Base-by-base conservation (phyloP, 2,797 vertebrate genomes). In the Danio albolineatus region DNA sequence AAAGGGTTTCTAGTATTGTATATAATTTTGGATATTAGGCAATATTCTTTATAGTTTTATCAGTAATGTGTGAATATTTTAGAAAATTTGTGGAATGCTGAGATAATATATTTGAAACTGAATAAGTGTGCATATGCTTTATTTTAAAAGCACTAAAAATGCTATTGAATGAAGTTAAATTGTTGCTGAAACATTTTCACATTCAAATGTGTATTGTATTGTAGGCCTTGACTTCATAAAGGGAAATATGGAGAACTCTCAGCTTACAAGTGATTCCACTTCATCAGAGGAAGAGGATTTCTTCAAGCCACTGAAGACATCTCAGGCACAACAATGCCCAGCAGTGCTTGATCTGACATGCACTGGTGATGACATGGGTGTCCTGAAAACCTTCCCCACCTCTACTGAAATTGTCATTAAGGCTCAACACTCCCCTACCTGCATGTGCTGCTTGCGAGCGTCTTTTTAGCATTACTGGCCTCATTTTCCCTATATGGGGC, bases 211-310 rank as follows among this genome's bases (percentile, higher is more conserved):
- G 64, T 67, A 36, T 19, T 46, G 41, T 46, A 48, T 66, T 48
- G 41, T 48, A 48, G 19, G 64, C 7, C 43, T 67, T 14, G 44
- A 67, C 65, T 67, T 49, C 65, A 49, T 67, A 48, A 48, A 46
- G n/a, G 17, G n/a, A 43, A 21, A 46, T 21, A 44, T 66, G 61
- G 39, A 64, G 38, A 43, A 12, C 39, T 64, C 38, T 8, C 61
- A 21, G 41, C 41, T 19, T 21, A 28, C 17, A 21, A 56, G 56
- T 36, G 21, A 59, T 36, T 5, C 21, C n/a, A 17, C 17, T 41
- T 62, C 41, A 17, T 46, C 41, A 46, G 61, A n/a, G n/a, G n/a
- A n/a, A n/a, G n/a, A n/a, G n/a, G n/a, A n/a, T n/a, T n/a, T n/a
- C n/a, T n/a, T n/a, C n/a, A n/a, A n/a, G n/a, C n/a, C n/a, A n/a